Evolutionary conservation across 2,888 invertebrate species (phyloP), one percentile per base, ranked within the genome.

Genomic region (Nysson spinosus): DNA sequence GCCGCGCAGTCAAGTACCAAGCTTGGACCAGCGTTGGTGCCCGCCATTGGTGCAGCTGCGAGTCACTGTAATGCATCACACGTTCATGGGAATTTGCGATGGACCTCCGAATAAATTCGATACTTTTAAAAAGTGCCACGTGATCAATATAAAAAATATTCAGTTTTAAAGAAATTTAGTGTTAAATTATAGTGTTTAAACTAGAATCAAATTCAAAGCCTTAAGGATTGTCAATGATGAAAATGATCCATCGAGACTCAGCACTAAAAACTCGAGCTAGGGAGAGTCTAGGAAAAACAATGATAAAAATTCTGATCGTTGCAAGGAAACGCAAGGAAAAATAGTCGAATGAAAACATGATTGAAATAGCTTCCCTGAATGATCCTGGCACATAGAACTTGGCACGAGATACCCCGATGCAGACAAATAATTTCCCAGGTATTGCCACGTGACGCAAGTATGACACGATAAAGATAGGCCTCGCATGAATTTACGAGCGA

Each of bases 401-500:
- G 28, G 19, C 42, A 34, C 20, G 22, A 20, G 34, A 40, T 47
- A n/a, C 17, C 12, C 40, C 1, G 24, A 34, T 34, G 34, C 40
- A 19, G 16, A 30, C 47, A 24, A 51, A 51, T 50, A 32, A 66
- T 63, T 69, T 28, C 43, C 17, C 39, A 12, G 14, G 22, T 6
- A 26, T 30, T 16, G 30, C n/a, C 44, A 42, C 11, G 58, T 9
- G 46, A 49, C 58, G 46, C 20, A 44, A 60, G 46, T 65, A 55
- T 57, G 75, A 75, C 72, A 66, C 68, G 65, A 50, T 73, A 79
- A 78, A 73, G 73, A 71, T 56, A 62, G 72, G 60, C 50, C 42
- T 56, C 24, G 58, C 43, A 9, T 60, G 69, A 63, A 83, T 83
- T 83, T 84, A 83, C 81, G 83, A 79, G 72, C 78, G 72, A 30